phyloP scores from a whole-genome alignment of 2,113 vertebrate genomes.

The Caretta caretta region DNA sequence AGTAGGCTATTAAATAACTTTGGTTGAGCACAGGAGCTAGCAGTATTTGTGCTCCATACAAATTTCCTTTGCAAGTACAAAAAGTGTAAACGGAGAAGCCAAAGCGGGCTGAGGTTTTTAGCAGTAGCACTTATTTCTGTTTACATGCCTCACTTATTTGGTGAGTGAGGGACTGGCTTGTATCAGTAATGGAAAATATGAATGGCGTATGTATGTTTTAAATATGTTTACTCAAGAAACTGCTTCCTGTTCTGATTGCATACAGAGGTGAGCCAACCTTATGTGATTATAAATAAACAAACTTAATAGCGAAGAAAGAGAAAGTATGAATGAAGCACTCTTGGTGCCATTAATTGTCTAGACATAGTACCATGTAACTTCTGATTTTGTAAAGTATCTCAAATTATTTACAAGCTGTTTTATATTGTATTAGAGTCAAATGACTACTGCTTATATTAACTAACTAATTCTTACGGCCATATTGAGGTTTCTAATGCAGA shows the following conservation, averaged over 20 bases:
- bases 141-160: conserved; percentile 23
- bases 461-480: not conserved
- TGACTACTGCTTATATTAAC: not conserved
- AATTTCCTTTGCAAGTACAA: not conserved
- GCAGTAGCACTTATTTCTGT: conserved; percentile 29
- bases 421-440: not conserved
- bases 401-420: fast-evolving
- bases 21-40: not conserved
- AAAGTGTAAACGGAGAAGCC: conserved; percentile 15
- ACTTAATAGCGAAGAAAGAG: not conserved
- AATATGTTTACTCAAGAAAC: conserved; percentile 7
- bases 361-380: not conserved
- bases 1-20: not conserved
- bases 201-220: conserved; percentile 28
- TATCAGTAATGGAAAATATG: conserved; percentile 7
- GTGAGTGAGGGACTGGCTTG: not conserved
- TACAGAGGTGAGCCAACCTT: not conserved
- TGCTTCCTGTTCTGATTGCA: conserved; percentile 29
- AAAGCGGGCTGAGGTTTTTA: conserved; percentile 28
- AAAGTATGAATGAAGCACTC: not conserved
- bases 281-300: not conserved
- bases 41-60: not conserved
- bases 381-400: not conserved
- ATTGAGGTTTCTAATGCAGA: not conserved
- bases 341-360: not conserved